Percentiles rank a stretch among this genome's conserved stretches.
Evolutionary conservation across 2,797 vertebrate genomes (phyloP).

Genomic region (Epinephelus malabaricus): DNA sequence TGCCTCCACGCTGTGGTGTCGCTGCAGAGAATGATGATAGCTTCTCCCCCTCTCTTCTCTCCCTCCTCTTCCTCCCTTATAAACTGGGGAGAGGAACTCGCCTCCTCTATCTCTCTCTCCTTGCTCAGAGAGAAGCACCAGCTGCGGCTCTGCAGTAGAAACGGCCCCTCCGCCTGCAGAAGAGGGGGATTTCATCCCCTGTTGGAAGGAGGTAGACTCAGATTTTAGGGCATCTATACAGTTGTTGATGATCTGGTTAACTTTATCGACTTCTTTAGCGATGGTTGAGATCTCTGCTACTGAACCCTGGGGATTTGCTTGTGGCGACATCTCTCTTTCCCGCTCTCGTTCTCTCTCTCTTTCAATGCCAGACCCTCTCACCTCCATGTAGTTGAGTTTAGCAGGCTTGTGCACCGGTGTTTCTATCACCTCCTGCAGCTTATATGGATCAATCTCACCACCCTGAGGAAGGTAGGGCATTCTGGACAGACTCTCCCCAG

Average conservation of each 20-base stretch:
- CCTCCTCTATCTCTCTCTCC: slow-evolving; percentile 83
- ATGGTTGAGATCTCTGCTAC: slow-evolving; percentile 98
- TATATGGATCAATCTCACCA: slow-evolving; percentile 92
- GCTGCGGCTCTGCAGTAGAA: slow-evolving; percentile 92
- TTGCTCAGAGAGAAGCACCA: slow-evolving; percentile 94
- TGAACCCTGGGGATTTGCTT: slow-evolving; percentile 90
- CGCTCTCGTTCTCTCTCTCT: slow-evolving; percentile 76
- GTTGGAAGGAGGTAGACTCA: slow-evolving; percentile 95
- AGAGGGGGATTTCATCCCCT: slow-evolving; percentile 80
- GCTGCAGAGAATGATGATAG: slow-evolving; percentile 92
- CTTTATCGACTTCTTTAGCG: slow-evolving; percentile 98
- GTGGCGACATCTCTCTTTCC: slow-evolving; percentile 89
- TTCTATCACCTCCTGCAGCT: slow-evolving; percentile 92
- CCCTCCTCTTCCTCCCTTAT: slow-evolving; percentile 92
- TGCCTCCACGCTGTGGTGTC: slow-evolving; percentile 94
- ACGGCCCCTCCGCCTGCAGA: slow-evolving; percentile 87
- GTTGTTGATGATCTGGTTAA: slow-evolving; percentile 99
- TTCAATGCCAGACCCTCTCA: slow-evolving; percentile 91
- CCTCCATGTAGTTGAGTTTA: slow-evolving; percentile 97
- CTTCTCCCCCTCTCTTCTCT: slow-evolving; percentile 85
- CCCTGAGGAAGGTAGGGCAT: slow-evolving; percentile 93
- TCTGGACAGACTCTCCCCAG: slow-evolving; percentile 89
- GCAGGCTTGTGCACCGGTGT: slow-evolving; percentile 90
- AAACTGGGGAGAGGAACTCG: slow-evolving; percentile 92
- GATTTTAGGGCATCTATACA: slow-evolving; percentile 99